Conservation (phyloP, 2,888 invertebrate genomes). For the Seira ritae region DNA sequence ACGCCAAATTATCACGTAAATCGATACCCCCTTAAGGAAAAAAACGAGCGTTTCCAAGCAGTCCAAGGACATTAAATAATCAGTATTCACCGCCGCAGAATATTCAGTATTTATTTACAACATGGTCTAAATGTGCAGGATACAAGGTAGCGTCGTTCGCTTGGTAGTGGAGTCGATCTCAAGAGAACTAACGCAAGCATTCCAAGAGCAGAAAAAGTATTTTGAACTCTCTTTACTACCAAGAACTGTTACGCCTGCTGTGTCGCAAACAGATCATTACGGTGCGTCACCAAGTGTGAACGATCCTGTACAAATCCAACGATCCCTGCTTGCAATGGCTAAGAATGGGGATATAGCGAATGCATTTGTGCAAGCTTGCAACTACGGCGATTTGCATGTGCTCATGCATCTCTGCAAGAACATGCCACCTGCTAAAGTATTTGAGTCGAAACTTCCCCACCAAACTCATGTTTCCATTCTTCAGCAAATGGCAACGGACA, state of each 20-base stretch:
- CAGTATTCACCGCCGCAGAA: too few relatives aligned
- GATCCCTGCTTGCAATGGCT: constrained; percentile 83
- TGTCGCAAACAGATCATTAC: constrained; percentile 75
- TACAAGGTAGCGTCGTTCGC: constrained; percentile 75
- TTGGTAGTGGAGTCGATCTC: constrained; percentile 76
- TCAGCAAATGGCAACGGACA: constrained; percentile 94
- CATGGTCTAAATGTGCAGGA: too few relatives aligned
- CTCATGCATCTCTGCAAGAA: constrained; percentile 92
- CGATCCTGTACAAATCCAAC: constrained; percentile 79
- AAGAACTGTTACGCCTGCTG: constrained; percentile 86
- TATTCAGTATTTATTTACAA: too few relatives aligned
- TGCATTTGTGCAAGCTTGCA: constrained; percentile 93
- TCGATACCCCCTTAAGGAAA: too few relatives aligned
- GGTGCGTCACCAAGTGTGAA: constrained; percentile 27
- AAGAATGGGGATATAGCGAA: constrained; percentile 86
- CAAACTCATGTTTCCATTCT: constrained; percentile 93
- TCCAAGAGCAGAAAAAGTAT: constrained; percentile 80
- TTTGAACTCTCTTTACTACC: constrained; percentile 81
- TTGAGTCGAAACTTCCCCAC: constrained; percentile 82
- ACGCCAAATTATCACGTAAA: too few relatives aligned
- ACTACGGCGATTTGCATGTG: constrained; percentile 89
- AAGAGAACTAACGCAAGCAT: constrained; percentile 77
- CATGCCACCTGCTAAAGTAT: constrained; percentile 87
- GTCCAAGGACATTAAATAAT: too few relatives aligned
- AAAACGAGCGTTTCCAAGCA: too few relatives aligned